Evolutionary conservation across 2,113 vertebrate genomes (phyloP), one percentile per base, ranked within the genome.

Genomic region (Platysteira castanea): DNA sequence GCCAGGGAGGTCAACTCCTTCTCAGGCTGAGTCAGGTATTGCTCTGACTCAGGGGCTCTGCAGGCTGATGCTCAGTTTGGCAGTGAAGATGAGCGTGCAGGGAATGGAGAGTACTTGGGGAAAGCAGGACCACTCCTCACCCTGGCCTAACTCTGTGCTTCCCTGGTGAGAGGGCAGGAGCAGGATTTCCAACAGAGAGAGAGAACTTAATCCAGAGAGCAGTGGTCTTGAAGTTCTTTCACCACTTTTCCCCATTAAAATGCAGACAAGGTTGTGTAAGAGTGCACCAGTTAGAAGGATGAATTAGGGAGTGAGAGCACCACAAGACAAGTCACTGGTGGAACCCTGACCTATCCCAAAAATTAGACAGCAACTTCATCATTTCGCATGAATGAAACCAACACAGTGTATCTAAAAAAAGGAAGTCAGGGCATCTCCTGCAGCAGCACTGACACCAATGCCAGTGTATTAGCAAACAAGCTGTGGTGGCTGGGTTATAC

Each of bases 1-100:
- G 37, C n/a, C 59, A 37, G 42, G 64, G 20, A 27, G 6, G 23
- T 10, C n/a, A 65, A 2, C 14, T 30, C 37, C 30, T 63, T 24
- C 61, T 20, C 0, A 0, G 9, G 28, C 27, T 35, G 28, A 54
- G 8, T 18, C 13, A 6, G 42, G 53, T 15, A 1, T 54, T 37
- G 2, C 35, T 22, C 21, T 31, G 35, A 21, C 49, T 64, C 20
- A 14, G 54, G 26, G 26, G 27, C 37, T 82, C n/a, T 78, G 33
- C 4, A 3, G n/a, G 39, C 53, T 71, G 26, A 4, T n/a, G 41
- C 30, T 50, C 22, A 19, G 31, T 18, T 64, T 47, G 39, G 59
- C 44, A 54, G 59, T 6, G 64, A n/a, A 44, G 13, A 30, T 59
- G 49, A 47, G 24, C 30, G 5, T 12, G 42, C 27, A 39, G 24